These are phyloP conservation scores for Odontamblyopus lacepedii DNA, from an alignment of 2,797 vertebrate species.

Conservation along the genomic window DNA sequence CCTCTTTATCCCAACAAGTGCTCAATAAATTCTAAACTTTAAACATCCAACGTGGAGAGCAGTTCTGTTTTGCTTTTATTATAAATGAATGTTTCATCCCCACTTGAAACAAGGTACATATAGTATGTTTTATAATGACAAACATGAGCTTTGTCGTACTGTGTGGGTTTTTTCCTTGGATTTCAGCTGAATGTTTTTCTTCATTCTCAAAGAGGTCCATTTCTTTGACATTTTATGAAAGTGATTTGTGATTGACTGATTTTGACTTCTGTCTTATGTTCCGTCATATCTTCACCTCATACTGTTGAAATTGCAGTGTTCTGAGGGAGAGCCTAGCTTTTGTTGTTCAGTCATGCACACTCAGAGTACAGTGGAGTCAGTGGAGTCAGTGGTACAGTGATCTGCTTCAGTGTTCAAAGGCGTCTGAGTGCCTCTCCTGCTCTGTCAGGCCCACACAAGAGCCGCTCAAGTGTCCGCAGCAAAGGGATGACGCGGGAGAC, in stretches of 20 bases:
- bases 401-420: slow-evolving; percentile 64
- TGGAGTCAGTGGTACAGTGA: slow-evolving; percentile 40
- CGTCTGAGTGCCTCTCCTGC: slow-evolving; percentile 70
- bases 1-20: neutral
- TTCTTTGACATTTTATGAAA: neutral
- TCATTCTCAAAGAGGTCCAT: neutral
- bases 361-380: slow-evolving; percentile 28
- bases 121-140: neutral
- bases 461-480: slow-evolving; percentile 61
- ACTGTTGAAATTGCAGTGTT: slow-evolving; percentile 3
- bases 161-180: neutral
- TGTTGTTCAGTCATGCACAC: slow-evolving; percentile 22
- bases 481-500: slow-evolving; percentile 55
- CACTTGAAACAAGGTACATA: neutral
- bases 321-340: neutral
- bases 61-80: too few species aligned
- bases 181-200: neutral
- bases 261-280: slow-evolving; percentile 5
- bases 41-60: neutral
- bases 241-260: neutral
- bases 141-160: too few species aligned
- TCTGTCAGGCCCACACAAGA: slow-evolving; percentile 67
- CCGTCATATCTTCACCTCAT: neutral
- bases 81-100: too few species aligned
- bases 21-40: neutral